Conservation (phyloP, 2,888 invertebrate species). For the Leptinotarsa rubiginosa region DNA sequence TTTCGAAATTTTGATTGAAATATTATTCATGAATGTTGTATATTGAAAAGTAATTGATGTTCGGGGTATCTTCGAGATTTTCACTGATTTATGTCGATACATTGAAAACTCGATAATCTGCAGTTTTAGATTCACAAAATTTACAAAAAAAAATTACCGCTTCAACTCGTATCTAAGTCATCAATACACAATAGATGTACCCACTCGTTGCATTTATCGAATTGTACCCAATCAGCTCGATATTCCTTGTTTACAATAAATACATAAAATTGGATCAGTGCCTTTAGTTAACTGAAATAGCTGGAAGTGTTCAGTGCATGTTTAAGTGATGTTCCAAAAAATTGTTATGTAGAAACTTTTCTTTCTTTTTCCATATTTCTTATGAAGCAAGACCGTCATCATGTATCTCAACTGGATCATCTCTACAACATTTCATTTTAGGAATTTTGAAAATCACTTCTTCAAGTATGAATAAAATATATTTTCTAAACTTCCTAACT, state of each 20-base stretch:
- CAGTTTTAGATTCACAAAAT: slow-evolving; percentile 7
- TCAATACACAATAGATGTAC: slow-evolving; percentile 31
- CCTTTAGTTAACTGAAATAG: neutral
- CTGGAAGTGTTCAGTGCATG: slow-evolving; percentile 15
- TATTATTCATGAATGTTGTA: neutral
- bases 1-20: slow-evolving; percentile 17
- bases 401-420: neutral
- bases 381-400: slow-evolving; percentile 22
- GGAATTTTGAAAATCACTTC: slow-evolving; percentile 15
- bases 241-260: slow-evolving; percentile 31
- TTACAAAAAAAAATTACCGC: slow-evolving; percentile 26
- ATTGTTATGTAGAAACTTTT: neutral
- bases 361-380: slow-evolving; percentile 24
- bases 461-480: slow-evolving; percentile 22
- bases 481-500: slow-evolving; percentile 25
- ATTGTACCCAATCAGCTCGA: slow-evolving; percentile 29
- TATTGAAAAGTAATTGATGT: neutral
- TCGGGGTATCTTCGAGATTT: neutral
- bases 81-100: neutral
- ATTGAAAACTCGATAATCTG: neutral
- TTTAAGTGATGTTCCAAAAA: slow-evolving; percentile 20
- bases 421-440: slow-evolving; percentile 4
- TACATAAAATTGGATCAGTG: slow-evolving; percentile 19
- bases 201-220: slow-evolving; percentile 32
- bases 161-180: neutral